These are phyloP conservation scores for Drosophila limbata DNA, from an alignment of 2,888 invertebrate species.

Conservation along the genomic window DNA sequence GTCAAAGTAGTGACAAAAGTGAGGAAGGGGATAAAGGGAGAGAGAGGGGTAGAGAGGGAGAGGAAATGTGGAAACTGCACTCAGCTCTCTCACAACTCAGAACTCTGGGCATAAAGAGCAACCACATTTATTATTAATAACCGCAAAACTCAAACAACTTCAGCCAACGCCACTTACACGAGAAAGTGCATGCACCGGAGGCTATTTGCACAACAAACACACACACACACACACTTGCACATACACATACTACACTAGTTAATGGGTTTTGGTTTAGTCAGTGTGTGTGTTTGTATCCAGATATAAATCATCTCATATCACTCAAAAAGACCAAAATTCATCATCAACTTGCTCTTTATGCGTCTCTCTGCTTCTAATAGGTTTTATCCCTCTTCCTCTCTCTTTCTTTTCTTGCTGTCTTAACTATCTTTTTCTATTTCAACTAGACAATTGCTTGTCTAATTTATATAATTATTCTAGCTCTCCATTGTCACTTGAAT, in stretches of 20 bases:
- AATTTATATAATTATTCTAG: slow-evolving; percentile 8
- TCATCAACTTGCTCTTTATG: slow-evolving; percentile 11
- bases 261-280: slow-evolving; percentile 32
- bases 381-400: background rate
- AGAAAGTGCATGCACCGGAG: slow-evolving; percentile 53
- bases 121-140: slow-evolving; percentile 83
- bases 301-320: slow-evolving; percentile 51
- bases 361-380: background rate
- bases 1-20: background rate
- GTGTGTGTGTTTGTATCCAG: slow-evolving; percentile 18
- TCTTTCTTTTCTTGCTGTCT: background rate
- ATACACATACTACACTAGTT: slow-evolving; percentile 9
- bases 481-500: slow-evolving; percentile 1
- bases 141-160: slow-evolving; percentile 74
- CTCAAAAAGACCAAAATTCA: slow-evolving; percentile 48
- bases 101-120: slow-evolving; percentile 62
- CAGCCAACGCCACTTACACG: slow-evolving; percentile 50
- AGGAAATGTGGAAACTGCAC: slow-evolving; percentile 34
- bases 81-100: slow-evolving; percentile 27
- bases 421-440: background rate
- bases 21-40: background rate
- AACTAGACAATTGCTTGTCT: background rate
- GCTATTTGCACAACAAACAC: slow-evolving; percentile 59
- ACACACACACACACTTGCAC: slow-evolving; percentile 15
- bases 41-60: background rate